phyloP scores from a whole-genome alignment of 2,888 invertebrate species.

The Calameuta pallipes region DNA sequence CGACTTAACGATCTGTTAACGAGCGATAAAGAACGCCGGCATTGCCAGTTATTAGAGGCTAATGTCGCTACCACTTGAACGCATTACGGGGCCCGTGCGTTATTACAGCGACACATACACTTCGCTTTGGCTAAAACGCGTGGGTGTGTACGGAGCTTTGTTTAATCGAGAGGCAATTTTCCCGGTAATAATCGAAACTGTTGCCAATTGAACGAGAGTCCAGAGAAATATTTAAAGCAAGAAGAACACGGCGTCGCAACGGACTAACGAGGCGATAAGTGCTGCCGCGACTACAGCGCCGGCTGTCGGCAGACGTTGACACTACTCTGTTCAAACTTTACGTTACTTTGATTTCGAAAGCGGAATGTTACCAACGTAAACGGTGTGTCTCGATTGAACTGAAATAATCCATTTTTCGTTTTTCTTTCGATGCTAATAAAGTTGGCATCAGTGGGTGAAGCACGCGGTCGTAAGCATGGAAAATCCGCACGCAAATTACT shows the following conservation, averaged over 20 bases:
- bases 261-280: not conserved
- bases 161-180: not conserved
- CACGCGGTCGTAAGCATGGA: not conserved
- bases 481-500: not conserved
- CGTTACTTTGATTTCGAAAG: not conserved
- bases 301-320: not conserved
- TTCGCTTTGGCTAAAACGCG: not conserved
- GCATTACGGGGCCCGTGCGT: not conserved
- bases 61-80: not conserved
- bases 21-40: constrained; percentile 31
- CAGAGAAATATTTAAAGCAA: not conserved
- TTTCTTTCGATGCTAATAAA: not conserved
- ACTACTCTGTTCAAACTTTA: not conserved
- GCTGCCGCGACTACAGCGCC: not conserved
- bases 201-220: not conserved
- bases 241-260: not conserved
- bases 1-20: constrained; percentile 40
- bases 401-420: not conserved
- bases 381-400: not conserved
- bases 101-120: not conserved
- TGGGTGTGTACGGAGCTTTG: not conserved
- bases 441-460: not conserved
- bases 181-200: not conserved
- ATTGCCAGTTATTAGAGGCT: constrained; percentile 28
- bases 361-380: not conserved